These are phyloP conservation scores for Octodon degus DNA, from an alignment of 2,113 vertebrate species.

Conservation along the genomic window DNA sequence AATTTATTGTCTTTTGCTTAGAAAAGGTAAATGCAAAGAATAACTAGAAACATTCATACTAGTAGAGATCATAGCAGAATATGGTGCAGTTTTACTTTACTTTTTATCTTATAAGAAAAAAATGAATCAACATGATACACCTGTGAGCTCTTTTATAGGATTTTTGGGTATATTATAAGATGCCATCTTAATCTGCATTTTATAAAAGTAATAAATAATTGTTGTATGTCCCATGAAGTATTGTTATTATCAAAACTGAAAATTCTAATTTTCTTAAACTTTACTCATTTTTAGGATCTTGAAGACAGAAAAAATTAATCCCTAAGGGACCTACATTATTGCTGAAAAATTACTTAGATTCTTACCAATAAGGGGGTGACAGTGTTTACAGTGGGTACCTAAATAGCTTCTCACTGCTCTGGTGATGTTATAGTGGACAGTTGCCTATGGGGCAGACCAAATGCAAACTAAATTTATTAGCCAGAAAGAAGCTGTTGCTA, in stretches of 20 bases:
- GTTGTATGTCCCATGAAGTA: not conserved
- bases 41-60: not conserved
- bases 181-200: not conserved
- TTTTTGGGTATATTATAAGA: not conserved
- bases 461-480: not conserved
- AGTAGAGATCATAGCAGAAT: constrained; percentile 8
- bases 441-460: not conserved
- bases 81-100: not conserved
- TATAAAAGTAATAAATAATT: not conserved
- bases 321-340: not conserved
- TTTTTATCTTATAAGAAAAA: not conserved
- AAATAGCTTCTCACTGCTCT: not conserved
- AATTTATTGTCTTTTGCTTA: not conserved
- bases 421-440: not conserved
- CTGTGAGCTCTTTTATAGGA: not conserved
- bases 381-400: not conserved
- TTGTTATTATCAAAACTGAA: not conserved
- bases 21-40: not conserved
- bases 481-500: not conserved
- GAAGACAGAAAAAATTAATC: not conserved
- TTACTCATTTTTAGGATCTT: constrained; percentile 2
- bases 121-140: not conserved
- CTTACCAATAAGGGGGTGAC: not conserved
- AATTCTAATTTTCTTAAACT: not conserved
- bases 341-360: not conserved